Percentiles rank a stretch among this genome's conserved stretches.
Conservation (phyloP, 2,113 vertebrate species). For the Myxocyprinus asiaticus region DNA sequence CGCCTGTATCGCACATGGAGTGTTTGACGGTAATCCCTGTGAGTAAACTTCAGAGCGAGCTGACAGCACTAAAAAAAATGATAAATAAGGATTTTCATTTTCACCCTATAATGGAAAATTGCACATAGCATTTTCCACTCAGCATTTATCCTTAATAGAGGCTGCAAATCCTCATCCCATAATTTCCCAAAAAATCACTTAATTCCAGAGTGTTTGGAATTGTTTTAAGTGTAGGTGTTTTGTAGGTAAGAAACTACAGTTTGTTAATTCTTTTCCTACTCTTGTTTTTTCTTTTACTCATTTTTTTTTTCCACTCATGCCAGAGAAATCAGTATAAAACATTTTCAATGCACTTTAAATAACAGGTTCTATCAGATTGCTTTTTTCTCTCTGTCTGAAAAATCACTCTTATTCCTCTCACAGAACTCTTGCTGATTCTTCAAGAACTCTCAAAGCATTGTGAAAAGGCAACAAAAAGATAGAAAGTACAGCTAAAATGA, state of each 20-base stretch:
- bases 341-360: conserved; percentile 10
- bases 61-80: conserved; percentile 69
- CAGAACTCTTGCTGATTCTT: conserved; percentile 13
- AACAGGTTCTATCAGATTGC: background rate
- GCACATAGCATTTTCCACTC: conserved; percentile 54
- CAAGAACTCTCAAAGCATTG: background rate
- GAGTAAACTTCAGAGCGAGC: conserved; percentile 68
- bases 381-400: background rate
- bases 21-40: conserved; percentile 64
- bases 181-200: conserved; percentile 49
- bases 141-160: conserved; percentile 58
- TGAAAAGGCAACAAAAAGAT: background rate
- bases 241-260: background rate
- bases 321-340: background rate
- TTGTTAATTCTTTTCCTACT: background rate
- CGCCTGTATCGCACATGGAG: conserved; percentile 64
- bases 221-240: no score
- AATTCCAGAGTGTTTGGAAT: background rate
- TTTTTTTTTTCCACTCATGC: background rate
- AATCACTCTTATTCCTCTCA: background rate
- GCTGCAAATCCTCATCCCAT: conserved; percentile 54
- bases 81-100: conserved; percentile 74
- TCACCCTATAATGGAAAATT: conserved; percentile 63
- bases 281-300: background rate
- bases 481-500: background rate